Evolutionary conservation across 2,888 invertebrate genomes (phyloP).

Genomic region (Eledone cirrhosa): DNA sequence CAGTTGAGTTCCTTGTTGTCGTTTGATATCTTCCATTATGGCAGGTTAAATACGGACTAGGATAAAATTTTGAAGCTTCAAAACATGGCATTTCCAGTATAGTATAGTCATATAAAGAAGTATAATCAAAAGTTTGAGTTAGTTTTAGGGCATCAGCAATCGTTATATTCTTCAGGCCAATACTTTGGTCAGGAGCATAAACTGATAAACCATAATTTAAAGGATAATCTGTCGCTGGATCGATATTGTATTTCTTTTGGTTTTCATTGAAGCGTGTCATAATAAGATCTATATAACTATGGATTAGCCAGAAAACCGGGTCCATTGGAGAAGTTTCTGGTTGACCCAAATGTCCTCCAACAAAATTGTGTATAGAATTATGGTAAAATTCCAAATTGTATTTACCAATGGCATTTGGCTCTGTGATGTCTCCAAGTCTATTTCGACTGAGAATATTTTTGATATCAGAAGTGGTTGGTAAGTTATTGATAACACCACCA

Average conservation of each 20-base stretch:
- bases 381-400: slow-evolving; percentile 55
- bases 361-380: slow-evolving; percentile 53
- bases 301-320: slow-evolving; percentile 54
- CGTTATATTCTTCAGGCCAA: slow-evolving; percentile 49
- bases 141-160: slow-evolving; percentile 39
- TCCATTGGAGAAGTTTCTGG: slow-evolving; percentile 54
- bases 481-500: no score
- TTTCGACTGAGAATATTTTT: no score
- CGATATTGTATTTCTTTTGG: no score
- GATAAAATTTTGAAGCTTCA: background rate
- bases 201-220: slow-evolving; percentile 37
- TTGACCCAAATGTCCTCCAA: slow-evolving; percentile 53
- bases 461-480: no score
- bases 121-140: background rate
- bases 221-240: slow-evolving; percentile 48
- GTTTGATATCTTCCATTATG: slow-evolving; percentile 43
- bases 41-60: slow-evolving; percentile 45
- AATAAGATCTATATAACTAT: no score
- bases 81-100: background rate
- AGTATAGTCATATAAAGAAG: slow-evolving; percentile 42
- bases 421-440: no score
- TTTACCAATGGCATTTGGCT: no score
- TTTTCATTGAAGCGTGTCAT: no score
- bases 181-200: slow-evolving; percentile 45
- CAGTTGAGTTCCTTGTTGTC: slow-evolving; percentile 35